Conservation (phyloP, 1,140 invertebrate species). For the Solen grandis region DNA sequence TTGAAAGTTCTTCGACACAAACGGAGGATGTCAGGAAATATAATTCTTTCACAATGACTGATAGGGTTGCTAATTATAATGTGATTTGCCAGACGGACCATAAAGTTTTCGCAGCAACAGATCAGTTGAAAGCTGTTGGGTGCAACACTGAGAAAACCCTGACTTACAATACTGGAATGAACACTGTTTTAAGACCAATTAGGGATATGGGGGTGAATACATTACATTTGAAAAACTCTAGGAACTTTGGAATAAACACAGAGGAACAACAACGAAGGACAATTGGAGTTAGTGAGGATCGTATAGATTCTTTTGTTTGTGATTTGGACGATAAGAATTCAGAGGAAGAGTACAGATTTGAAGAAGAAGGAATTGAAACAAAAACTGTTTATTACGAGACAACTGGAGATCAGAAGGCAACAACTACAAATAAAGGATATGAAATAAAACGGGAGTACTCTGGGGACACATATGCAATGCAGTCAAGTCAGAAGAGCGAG, state of each 20-base stretch:
- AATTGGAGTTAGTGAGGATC: constrained; percentile 61
- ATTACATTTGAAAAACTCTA: constrained; percentile 20
- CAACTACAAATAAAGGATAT: constrained; percentile 41
- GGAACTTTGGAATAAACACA: constrained; percentile 59
- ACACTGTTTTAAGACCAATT: constrained; percentile 66
- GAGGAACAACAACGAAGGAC: constrained; percentile 34
- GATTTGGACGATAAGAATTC: constrained; percentile 55
- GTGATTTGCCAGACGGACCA: constrained; percentile 71
- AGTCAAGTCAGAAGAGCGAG: background rate
- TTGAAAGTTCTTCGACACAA: constrained; percentile 74
- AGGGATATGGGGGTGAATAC: constrained; percentile 56
- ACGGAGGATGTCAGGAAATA: constrained; percentile 71
- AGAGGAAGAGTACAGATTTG: constrained; percentile 58
- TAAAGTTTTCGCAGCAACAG: constrained; percentile 69
- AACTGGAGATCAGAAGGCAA: constrained; percentile 23
- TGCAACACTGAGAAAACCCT: constrained; percentile 70
- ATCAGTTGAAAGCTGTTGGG: constrained; percentile 69
- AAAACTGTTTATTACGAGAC: constrained; percentile 48
- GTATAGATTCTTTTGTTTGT: constrained; percentile 59
- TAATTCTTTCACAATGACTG: constrained; percentile 75
- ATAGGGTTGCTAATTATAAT: constrained; percentile 45
- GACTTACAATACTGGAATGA: constrained; percentile 63
- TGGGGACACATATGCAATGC: background rate
- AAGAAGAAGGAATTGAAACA: constrained; percentile 52
- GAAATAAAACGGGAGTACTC: constrained; percentile 38